These are phyloP conservation scores for Drosophila tripunctata DNA, from an alignment of 2,888 invertebrate genomes.

Conservation along the genomic window DNA sequence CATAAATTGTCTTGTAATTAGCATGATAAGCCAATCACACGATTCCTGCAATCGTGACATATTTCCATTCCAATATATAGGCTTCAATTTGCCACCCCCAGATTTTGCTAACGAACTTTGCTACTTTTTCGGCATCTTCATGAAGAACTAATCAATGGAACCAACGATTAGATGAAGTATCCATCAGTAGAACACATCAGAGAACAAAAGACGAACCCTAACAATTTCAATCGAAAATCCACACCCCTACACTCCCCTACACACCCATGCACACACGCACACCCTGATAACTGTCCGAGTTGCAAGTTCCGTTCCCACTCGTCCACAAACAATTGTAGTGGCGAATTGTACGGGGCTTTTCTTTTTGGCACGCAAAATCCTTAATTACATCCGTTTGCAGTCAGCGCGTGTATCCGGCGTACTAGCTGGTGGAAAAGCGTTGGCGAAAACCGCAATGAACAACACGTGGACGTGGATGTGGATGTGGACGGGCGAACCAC, in stretches of 20 bases:
- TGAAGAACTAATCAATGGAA: constrained; percentile 57
- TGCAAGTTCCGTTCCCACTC: constrained; percentile 26
- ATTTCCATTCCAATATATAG: neutral
- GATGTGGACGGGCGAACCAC: constrained; percentile 62
- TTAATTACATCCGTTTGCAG: constrained; percentile 76
- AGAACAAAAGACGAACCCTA: constrained; percentile 1
- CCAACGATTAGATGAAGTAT: constrained; percentile 59
- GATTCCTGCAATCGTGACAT: constrained; percentile 1
- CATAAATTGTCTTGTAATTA: constrained; percentile 39
- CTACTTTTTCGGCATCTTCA: neutral
- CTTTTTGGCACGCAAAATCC: constrained; percentile 72
- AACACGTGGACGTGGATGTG: no score
- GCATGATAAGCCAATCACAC: constrained; percentile 37
- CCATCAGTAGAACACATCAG: constrained; percentile 11
- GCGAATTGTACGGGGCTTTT: constrained; percentile 54
- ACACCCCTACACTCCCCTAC: neutral
- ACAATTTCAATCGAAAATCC: neutral
- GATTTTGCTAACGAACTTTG: neutral
- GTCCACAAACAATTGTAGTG: constrained; percentile 37
- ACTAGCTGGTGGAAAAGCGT: constrained; percentile 16
- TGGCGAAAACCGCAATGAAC: constrained; percentile 60
- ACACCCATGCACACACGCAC: constrained; percentile 2
- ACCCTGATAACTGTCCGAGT: constrained; percentile 17
- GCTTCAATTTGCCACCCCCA: neutral
- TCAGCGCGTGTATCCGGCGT: constrained; percentile 71